These are phyloP conservation scores for Poeciliopsis retropinna DNA, from an alignment of 2,113 vertebrate genomes.

Conservation along the genomic window DNA sequence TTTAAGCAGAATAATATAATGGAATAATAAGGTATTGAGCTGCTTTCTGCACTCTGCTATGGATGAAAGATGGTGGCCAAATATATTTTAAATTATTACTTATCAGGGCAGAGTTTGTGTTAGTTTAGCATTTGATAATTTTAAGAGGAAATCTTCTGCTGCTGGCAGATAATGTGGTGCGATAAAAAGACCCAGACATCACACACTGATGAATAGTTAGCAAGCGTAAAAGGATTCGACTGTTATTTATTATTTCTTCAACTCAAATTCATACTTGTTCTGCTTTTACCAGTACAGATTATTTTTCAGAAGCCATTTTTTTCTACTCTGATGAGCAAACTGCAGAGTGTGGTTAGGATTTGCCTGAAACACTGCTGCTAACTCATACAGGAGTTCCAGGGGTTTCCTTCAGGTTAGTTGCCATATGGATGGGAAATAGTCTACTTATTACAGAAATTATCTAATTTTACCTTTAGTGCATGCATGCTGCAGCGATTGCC, in stretches of 20 bases:
- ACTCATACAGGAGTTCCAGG: neutral
- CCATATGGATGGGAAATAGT: neutral
- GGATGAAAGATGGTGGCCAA: neutral
- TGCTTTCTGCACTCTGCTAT: neutral
- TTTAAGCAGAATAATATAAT: neutral
- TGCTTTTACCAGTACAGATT: neutral
- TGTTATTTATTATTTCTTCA: neutral
- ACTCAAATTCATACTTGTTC: neutral
- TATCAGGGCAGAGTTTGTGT: neutral
- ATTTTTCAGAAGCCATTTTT: neutral
- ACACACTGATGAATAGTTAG: neutral
- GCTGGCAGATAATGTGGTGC: neutral
- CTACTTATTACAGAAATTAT: neutral
- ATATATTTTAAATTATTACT: neutral
- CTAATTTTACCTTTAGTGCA: neutral
- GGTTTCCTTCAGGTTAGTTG: neutral
- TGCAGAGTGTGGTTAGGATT: neutral
- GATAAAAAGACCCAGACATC: neutral
- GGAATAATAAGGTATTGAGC: neutral
- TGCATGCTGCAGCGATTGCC: neutral
- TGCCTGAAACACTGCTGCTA: neutral
- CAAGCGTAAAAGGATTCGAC: neutral
- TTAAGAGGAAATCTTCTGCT: neutral
- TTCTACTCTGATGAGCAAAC: neutral
- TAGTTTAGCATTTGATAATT: neutral